Conservation (phyloP, 2,888 invertebrate species). For the Drosophila incognita region DNA sequence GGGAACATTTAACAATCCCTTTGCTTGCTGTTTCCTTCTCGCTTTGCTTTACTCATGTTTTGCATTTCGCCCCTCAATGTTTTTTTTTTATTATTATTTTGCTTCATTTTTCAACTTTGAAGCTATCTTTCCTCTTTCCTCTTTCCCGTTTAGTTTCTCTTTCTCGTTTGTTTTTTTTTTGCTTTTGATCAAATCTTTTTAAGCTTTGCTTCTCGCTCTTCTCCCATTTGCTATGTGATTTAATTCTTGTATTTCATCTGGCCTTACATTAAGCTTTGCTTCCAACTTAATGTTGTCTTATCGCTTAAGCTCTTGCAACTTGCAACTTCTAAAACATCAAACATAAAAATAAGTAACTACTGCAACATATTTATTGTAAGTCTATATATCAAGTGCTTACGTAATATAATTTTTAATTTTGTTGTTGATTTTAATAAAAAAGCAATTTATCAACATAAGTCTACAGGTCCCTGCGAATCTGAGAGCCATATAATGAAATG, state of each 20-base stretch:
- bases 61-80: not conserved
- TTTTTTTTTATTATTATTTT: not conserved
- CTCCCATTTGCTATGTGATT: conserved; percentile 1
- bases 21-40: not conserved
- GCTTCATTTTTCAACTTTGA: not conserved
- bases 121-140: too few species aligned
- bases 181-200: not conserved
- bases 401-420: conserved; percentile 40
- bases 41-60: not conserved
- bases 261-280: not conserved
- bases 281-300: not conserved
- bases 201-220: not conserved
- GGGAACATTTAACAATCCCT: conserved; percentile 6
- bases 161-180: not conserved
- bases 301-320: conserved; percentile 1
- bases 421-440: conserved; percentile 76
- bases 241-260: conserved; percentile 2
- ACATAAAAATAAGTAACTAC: not conserved
- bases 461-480: conserved; percentile 13
- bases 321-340: too few species aligned
- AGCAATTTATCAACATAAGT: conserved; percentile 62
- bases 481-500: conserved; percentile 15
- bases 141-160: not conserved
- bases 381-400: not conserved
- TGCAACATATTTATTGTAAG: not conserved